Evolutionary conservation across 2,888 invertebrate genomes (phyloP).

Genomic region (Polydesmus complanatus): DNA sequence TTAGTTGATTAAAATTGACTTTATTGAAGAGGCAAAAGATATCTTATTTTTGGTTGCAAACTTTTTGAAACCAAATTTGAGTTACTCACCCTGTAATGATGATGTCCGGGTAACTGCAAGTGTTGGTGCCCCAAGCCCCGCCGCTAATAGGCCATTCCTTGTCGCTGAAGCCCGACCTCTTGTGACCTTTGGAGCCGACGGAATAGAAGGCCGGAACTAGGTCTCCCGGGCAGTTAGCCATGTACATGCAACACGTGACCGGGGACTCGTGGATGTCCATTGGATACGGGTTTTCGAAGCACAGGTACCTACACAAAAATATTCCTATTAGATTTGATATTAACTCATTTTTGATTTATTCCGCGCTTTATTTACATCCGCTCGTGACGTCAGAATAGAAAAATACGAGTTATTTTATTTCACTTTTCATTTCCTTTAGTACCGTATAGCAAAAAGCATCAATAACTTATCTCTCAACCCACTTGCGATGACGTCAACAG

Average conservation of each 20-base stretch:
- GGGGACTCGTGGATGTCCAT: slow-evolving; percentile 99
- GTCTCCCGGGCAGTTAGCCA: slow-evolving; percentile 95
- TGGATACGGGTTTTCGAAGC: slow-evolving; percentile 98
- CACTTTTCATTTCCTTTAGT: too few species aligned
- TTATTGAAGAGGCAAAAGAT: slow-evolving; percentile 7
- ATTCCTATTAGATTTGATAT: too few species aligned
- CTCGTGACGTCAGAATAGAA: too few species aligned
- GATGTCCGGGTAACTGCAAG: slow-evolving; percentile 94
- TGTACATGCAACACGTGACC: slow-evolving; percentile 90
- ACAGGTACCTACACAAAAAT: slow-evolving; percentile 82
- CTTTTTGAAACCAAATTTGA: neutral
- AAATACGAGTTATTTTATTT: too few species aligned
- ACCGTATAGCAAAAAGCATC: too few species aligned
- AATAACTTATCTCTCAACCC: too few species aligned
- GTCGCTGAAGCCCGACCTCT: slow-evolving; percentile 70
- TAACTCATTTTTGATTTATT: too few species aligned
- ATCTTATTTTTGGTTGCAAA: neutral
- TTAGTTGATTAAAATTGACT: too few species aligned
- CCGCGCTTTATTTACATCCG: too few species aligned
- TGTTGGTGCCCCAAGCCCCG: slow-evolving; percentile 89
- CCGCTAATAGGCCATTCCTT: slow-evolving; percentile 94
- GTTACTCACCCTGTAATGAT: slow-evolving; percentile 78
- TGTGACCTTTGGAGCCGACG: slow-evolving; percentile 60
- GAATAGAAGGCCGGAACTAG: slow-evolving; percentile 96
- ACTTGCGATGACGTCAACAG: too few species aligned